Conservation (phyloP, 2,113 vertebrate species). For the Pithys albifrons region DNA sequence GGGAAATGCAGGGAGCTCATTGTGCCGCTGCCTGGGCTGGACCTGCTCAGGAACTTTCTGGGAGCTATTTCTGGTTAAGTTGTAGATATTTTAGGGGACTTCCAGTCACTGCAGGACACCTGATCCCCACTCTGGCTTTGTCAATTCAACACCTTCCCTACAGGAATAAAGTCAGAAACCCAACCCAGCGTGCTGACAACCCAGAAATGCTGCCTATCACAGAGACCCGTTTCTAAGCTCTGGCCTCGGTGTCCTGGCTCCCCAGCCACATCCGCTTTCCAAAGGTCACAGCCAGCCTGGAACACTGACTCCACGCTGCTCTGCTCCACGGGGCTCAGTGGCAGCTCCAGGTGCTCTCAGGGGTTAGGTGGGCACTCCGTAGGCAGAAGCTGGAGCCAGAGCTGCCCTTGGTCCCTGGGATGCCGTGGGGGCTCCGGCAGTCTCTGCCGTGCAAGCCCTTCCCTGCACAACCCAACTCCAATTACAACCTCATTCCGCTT, state of each 20-base stretch:
- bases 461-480: slow-evolving; percentile 18
- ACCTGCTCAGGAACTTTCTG: background rate
- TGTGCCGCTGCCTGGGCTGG: rapidly evolving
- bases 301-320: background rate
- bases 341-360: rapidly evolving
- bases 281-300: background rate
- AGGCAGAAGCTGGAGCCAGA: background rate
- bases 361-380: rapidly evolving
- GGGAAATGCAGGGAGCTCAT: background rate
- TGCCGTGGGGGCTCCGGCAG: background rate
- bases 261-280: background rate
- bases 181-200: background rate
- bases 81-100: background rate
- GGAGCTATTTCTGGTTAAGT: background rate
- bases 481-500: slow-evolving; percentile 64
- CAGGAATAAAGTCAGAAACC: background rate
- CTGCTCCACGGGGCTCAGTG: rapidly evolving
- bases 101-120: background rate
- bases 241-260: background rate
- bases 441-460: background rate
- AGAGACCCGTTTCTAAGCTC: background rate
- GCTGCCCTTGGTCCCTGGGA: background rate
- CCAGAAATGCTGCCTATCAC: background rate
- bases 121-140: background rate
- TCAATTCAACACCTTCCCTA: background rate